Evolutionary conservation across 2,113 vertebrate genomes (phyloP), one percentile per base, ranked within the genome.

Genomic region (Tapirus terrestris): DNA sequence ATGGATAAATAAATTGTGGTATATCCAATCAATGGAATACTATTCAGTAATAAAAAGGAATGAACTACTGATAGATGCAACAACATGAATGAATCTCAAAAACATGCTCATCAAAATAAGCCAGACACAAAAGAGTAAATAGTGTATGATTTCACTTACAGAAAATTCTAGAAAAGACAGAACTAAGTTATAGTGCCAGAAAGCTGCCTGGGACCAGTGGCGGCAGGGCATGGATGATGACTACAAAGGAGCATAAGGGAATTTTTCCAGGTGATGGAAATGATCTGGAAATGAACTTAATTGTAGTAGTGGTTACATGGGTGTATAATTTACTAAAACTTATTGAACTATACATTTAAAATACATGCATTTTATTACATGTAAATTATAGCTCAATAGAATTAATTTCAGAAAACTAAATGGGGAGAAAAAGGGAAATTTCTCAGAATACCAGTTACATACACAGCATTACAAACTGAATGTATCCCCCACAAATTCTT

Each of bases 351-450:
- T 56, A 43, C 51, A 68, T 63, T 90, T 75, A 81, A 68, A 86
- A 90, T 20, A 81, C 33, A 29, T 48, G 14, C 14, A 23, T 81
- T 81, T 92, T 63, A 84, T 72, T 68, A 75, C 23, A 45, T 36
- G 25, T 68, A 95, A 83, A 68, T 81, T 86, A 51, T 25, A 73
- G 23, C 16, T 61, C 39, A 89, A 82, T 1, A 81, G 23, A 83
- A 36, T 56, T 82, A 60, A 68, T 51, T 96, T 93, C 81, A 81
- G 65, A 89, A 75, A 80, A 95, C n/a, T 70, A 68, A 82, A 29
- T 81, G 39, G 4, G 29, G 10, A 9, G 56, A 85, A 51, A 56
- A 48, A 25, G 70, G 29, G 12, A 43, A 75, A 76, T 81, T 79
- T 86, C 36, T 95, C 33, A 92, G 36, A 93, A 70, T 53, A 73